Evolutionary conservation across 2,113 vertebrate species (phyloP).

Genomic region (Myotis lucifugus): DNA sequence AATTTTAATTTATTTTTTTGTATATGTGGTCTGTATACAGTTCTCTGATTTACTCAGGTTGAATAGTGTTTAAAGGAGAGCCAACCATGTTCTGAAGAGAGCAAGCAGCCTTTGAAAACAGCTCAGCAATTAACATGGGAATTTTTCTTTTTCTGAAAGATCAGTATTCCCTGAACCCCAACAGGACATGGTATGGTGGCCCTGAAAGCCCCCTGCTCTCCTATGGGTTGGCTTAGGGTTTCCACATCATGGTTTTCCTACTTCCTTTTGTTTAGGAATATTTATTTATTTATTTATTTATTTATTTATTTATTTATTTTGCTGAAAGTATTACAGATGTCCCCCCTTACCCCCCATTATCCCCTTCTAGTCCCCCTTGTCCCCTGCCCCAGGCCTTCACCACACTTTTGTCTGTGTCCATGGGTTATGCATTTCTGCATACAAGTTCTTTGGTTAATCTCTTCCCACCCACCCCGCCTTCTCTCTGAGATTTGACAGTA

Average conservation of each 20-base stretch:
- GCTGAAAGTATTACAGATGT: too few species aligned
- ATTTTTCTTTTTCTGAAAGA: constrained; percentile 58
- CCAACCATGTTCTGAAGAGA: constrained; percentile 45
- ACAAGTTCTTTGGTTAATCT: too few species aligned
- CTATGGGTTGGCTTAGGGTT: constrained; percentile 23
- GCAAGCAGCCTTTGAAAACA: constrained; percentile 22
- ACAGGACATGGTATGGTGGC: not conserved
- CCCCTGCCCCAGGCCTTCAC: too few species aligned
- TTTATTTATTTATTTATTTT: too few species aligned
- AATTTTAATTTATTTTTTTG: not conserved
- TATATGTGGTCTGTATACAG: constrained; percentile 63
- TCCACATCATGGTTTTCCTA: constrained; percentile 19
- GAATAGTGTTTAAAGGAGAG: constrained; percentile 49
- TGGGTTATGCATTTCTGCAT: too few species aligned
- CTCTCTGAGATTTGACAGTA: too few species aligned
- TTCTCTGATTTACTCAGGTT: constrained; percentile 60
- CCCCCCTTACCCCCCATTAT: too few species aligned
- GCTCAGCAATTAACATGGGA: constrained; percentile 43
- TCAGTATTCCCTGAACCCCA: constrained; percentile 39
- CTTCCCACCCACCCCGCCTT: too few species aligned
- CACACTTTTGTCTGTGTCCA: too few species aligned
- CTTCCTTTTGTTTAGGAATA: constrained; percentile 49
- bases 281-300: too few species aligned
- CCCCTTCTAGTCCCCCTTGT: too few species aligned
- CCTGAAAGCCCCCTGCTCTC: not conserved